These are phyloP conservation scores for Hecatera dysodea DNA, from an alignment of 2,888 invertebrate species.

Conservation along the genomic window DNA sequence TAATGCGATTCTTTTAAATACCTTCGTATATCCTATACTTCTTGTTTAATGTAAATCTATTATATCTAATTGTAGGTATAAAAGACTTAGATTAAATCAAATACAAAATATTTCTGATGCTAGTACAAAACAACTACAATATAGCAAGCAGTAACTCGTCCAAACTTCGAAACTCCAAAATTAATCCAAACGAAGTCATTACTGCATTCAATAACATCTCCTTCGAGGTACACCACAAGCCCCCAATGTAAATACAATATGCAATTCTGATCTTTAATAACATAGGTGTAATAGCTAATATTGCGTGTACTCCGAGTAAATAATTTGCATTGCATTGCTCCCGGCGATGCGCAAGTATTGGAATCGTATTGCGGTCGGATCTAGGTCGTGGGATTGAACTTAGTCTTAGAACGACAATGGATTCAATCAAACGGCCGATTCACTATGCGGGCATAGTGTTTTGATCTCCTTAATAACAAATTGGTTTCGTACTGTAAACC, in stretches of 20 bases:
- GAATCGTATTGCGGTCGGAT: slow-evolving; percentile 79
- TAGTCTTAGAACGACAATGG: slow-evolving; percentile 76
- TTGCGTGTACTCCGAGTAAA: slow-evolving; percentile 65
- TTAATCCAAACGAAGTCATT: slow-evolving; percentile 57
- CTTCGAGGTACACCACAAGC: slow-evolving; percentile 43
- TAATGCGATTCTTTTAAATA: background rate
- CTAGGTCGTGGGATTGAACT: slow-evolving; percentile 83
- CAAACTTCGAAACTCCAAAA: slow-evolving; percentile 47
- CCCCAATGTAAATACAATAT: slow-evolving; percentile 41
- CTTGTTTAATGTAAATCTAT: background rate
- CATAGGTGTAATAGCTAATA: slow-evolving; percentile 67
- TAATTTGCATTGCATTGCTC: slow-evolving; percentile 80
- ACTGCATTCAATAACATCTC: slow-evolving; percentile 71
- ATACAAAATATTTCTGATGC: background rate
- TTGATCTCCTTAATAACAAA: slow-evolving; percentile 63
- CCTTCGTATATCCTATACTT: background rate
- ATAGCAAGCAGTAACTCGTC: slow-evolving; percentile 40
- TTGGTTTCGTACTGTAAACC: slow-evolving; percentile 58
- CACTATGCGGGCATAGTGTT: slow-evolving; percentile 77
- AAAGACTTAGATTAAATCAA: background rate
- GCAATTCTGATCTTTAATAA: slow-evolving; percentile 68
- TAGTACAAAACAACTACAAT: slow-evolving; percentile 17
- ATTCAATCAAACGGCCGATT: slow-evolving; percentile 79
- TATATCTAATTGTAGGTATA: background rate
- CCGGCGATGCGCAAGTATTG: slow-evolving; percentile 76